These are phyloP conservation scores for Aphelinus atriplicis DNA, from an alignment of 1,140 invertebrate species.

Conservation along the genomic window DNA sequence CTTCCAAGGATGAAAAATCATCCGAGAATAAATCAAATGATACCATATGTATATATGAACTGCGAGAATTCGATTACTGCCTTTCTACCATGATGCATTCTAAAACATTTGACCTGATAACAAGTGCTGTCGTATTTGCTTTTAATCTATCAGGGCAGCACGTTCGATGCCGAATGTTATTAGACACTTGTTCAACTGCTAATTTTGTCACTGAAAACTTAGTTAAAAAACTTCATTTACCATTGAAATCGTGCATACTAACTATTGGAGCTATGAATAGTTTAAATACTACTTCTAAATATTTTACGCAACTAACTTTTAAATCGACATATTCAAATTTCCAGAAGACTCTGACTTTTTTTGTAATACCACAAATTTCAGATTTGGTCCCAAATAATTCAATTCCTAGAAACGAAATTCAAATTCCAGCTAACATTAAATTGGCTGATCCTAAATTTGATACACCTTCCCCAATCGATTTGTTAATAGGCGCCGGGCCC, in stretches of 20 bases:
- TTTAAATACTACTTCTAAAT: not conserved
- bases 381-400: not conserved
- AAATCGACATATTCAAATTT: not conserved
- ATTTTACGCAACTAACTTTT: not conserved
- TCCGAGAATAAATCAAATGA: not conserved
- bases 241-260: not conserved
- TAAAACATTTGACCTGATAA: not conserved
- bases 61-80: too few relatives aligned
- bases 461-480: slow-evolving; percentile 6
- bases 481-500: slow-evolving; percentile 10
- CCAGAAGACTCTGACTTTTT: not conserved
- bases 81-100: too few relatives aligned
- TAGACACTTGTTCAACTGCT: too few relatives aligned
- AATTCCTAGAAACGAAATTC: slow-evolving; percentile 4
- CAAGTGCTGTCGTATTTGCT: slow-evolving; percentile 29
- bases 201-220: too few relatives aligned
- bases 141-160: too few relatives aligned
- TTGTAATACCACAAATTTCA: not conserved
- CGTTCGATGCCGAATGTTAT: too few relatives aligned
- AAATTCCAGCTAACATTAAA: slow-evolving; percentile 5
- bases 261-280: not conserved
- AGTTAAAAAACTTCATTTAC: too few relatives aligned
- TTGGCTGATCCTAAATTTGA: slow-evolving; percentile 20
- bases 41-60: not conserved
- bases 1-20: too few relatives aligned